Percentiles rank a stretch among this genome's conserved stretches.
Conservation (phyloP, 2,888 invertebrate species). For the Meteorus cinctellus region DNA sequence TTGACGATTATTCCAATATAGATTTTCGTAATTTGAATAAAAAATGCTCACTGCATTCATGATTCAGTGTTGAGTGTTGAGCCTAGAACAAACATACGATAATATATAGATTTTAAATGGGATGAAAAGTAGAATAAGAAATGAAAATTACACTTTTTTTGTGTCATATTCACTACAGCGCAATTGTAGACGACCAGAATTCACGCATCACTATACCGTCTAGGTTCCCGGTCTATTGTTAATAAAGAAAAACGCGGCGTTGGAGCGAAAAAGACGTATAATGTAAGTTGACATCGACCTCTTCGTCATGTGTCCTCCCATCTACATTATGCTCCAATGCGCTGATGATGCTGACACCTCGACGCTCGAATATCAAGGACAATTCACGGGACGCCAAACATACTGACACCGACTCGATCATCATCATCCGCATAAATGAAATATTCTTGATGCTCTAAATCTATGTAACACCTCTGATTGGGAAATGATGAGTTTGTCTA, state of each 20-base stretch:
- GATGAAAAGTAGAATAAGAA: no score
- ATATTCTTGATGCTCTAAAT: neutral
- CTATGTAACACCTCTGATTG: neutral
- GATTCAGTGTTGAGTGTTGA: no score
- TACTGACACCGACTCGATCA: slow-evolving; percentile 41
- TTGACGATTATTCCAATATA: neutral
- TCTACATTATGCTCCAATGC: slow-evolving; percentile 57
- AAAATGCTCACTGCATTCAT: no score
- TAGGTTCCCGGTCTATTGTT: neutral
- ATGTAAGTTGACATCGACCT: slow-evolving; percentile 46
- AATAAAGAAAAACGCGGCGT: slow-evolving; percentile 46
- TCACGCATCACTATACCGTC: no score
- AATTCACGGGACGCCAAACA: slow-evolving; percentile 54
- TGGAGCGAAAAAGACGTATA: slow-evolving; percentile 35
- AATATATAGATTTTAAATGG: no score
- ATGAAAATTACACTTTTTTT: no score
- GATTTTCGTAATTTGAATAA: no score
- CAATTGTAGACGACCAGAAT: no score
- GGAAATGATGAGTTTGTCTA: no score
- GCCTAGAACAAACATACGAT: no score
- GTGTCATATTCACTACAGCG: no score
- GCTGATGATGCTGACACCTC: slow-evolving; percentile 52
- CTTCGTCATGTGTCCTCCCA: slow-evolving; percentile 58
- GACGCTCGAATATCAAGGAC: slow-evolving; percentile 40
- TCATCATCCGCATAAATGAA: slow-evolving; percentile 33